These are phyloP conservation scores for Brachionus plicatilis DNA, from an alignment of 1,140 invertebrate genomes.

Conservation along the genomic window DNA sequence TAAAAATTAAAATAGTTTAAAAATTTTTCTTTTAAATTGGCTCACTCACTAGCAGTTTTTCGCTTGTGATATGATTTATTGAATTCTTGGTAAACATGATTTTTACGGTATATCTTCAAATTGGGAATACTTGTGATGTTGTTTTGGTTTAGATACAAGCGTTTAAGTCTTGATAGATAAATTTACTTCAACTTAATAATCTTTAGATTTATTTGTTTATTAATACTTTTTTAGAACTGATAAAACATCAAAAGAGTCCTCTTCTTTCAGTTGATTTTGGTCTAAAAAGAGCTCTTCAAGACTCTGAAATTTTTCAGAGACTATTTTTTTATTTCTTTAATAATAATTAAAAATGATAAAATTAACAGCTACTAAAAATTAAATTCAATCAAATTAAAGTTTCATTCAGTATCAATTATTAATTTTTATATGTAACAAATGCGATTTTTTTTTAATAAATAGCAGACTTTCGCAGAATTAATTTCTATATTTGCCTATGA, in stretches of 20 bases:
- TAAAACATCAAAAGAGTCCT: conserved; percentile 24
- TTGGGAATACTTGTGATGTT: conserved; percentile 51
- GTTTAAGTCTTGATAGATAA: conserved; percentile 44
- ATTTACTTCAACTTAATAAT: not conserved
- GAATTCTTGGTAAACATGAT: conserved; percentile 41
- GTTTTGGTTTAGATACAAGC: conserved; percentile 54
- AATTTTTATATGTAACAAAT: too few species aligned
- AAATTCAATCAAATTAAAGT: too few species aligned
- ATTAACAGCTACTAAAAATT: too few species aligned
- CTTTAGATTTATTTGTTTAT: not conserved
- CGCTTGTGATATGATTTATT: conserved; percentile 6
- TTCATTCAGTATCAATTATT: too few species aligned
- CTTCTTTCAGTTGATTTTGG: conserved; percentile 22
- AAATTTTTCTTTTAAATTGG: not conserved
- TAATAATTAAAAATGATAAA: not conserved
- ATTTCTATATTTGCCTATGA: too few species aligned
- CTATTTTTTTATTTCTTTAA: conserved; percentile 22
- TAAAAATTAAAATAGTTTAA: not conserved
- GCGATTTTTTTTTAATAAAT: too few species aligned
- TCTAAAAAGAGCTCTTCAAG: conserved; percentile 37
- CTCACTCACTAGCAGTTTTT: not conserved
- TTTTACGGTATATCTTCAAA: conserved; percentile 49
- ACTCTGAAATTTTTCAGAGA: conserved; percentile 28
- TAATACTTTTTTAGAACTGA: conserved; percentile 21
- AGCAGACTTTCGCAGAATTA: too few species aligned